These are phyloP conservation scores for Ianthella basta DNA, from an alignment of 37 sponge, comb jelly and placozoan species.

Conservation along the genomic window DNA sequence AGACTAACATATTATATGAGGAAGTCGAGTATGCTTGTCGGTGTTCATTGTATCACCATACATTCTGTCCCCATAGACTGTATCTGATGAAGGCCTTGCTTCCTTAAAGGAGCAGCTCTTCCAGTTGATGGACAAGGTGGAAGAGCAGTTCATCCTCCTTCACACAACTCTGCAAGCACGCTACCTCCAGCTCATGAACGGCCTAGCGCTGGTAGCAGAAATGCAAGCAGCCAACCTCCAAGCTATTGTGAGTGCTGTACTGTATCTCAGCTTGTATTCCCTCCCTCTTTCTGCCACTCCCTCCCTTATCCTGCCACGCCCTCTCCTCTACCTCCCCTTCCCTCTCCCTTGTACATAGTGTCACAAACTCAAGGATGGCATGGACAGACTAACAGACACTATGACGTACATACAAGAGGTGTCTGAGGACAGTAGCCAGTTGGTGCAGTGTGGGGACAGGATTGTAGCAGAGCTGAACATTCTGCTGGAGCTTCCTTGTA, in stretches of 20 bases:
- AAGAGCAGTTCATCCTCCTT: not conserved
- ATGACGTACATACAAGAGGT: slow-evolving; percentile 23
- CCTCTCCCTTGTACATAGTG: not conserved
- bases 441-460: slow-evolving; percentile 30
- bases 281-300: no score
- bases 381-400: not conserved
- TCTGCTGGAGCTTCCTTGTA: not conserved
- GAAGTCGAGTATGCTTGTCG: no score
- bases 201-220: not conserved
- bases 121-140: not conserved
- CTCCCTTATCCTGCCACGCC: no score
- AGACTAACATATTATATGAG: no score
- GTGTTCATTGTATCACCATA: no score
- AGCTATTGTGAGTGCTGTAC: not conserved
- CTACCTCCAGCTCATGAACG: slow-evolving; percentile 14
- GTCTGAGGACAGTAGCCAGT: slow-evolving; percentile 13
- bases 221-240: not conserved
- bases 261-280: not conserved
- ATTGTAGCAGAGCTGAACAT: not conserved
- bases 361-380: slow-evolving; percentile 18
- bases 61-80: not conserved
- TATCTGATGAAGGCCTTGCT: slow-evolving; percentile 4
- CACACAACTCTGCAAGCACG: not conserved
- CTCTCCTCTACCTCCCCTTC: no score
- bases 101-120: not conserved